Evolutionary conservation across 2,797 vertebrate species (phyloP).

Genomic region (Paguma larvata): DNA sequence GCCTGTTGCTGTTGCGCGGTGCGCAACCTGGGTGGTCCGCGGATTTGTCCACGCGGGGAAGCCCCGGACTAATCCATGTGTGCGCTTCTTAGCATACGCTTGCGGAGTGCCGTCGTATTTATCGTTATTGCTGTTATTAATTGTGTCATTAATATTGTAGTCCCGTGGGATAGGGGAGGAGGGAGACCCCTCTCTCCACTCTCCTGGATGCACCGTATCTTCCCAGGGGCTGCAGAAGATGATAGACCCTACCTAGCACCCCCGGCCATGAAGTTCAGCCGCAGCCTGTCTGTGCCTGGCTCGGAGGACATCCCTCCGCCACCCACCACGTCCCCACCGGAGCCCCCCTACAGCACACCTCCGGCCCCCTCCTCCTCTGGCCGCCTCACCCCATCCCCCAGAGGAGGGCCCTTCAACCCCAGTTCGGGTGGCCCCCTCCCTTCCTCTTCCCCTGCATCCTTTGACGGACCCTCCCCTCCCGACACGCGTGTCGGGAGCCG

Average conservation of each 20-base stretch:
- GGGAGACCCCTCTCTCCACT: neutral
- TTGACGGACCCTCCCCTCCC: slow-evolving; percentile 83
- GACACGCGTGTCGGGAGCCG: slow-evolving; percentile 75
- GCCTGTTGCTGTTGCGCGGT: neutral
- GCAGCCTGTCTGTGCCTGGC: slow-evolving; percentile 95
- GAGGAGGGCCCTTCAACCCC: slow-evolving; percentile 76
- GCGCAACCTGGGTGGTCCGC: neutral
- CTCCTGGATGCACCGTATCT: slow-evolving; percentile 56
- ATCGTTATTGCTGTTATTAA: too few relatives aligned
- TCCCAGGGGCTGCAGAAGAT: slow-evolving; percentile 93
- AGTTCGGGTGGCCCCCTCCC: slow-evolving; percentile 77
- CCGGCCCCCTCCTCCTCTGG: slow-evolving; percentile 87
- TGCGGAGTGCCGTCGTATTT: neutral
- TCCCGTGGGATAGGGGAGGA: neutral
- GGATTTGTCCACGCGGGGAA: neutral
- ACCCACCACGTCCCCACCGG: slow-evolving; percentile 95
- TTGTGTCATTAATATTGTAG: neutral
- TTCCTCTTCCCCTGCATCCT: slow-evolving; percentile 75
- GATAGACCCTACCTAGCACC: slow-evolving; percentile 94
- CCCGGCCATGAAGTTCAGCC: slow-evolving; percentile 94
- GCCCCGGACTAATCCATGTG: neutral
- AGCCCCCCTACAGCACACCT: slow-evolving; percentile 95
- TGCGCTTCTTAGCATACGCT: too few relatives aligned
- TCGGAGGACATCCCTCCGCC: slow-evolving; percentile 96
- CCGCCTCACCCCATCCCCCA: slow-evolving; percentile 85